Evolutionary conservation across 2,797 vertebrate species (phyloP), one percentile per base, ranked within the genome.

Genomic region (Dromococcyx pavoninus): DNA sequence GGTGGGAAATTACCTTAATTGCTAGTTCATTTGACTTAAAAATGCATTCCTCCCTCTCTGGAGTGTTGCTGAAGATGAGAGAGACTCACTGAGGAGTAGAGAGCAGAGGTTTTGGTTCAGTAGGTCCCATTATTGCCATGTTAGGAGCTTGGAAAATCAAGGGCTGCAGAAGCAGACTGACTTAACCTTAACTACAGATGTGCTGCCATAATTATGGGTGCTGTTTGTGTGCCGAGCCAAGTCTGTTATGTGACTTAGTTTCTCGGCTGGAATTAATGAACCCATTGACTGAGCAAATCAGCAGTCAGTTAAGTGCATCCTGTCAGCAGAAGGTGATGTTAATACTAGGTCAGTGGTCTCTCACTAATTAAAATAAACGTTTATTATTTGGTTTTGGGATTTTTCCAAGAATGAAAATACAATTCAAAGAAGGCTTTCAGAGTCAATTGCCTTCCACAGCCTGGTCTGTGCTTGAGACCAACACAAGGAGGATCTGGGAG

Each of bases 291-390:
- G 93, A 78, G 71, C 46, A 82, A 73, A 91, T 70, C 84, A 67
- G 64, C 79, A 91, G 69, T 28, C 77, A 21, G 62, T 51, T 77
- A 91, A 95, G 78, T 73, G 57, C 88, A 92, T 75, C 74, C 60
- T 95, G 84, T 83, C 89, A 85, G 83, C 71, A 94, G 75, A 95
- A 95, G 75, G 74, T 79, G 75, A 88, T 91, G 93, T 95, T 95
- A 93, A 79, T 95, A 28, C 35, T 35, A 88, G 83, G 46, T 60
- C 80, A 78, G 51, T 88, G 44, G 73, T 46, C 72, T 86, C 48
- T 88, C 28, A 25, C 60, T 95, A 91, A 95, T 95, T 92, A 86
- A 94, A 96, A 91, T 56, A 93, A 93, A 60, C 41, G 75, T 77
- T 66, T 66, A 57, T 73, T 89, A 79, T 93, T 95, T 82, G 48